A percentile compares a stretch with the other conserved stretches of the same genome.
Evolutionary conservation across 23 tunicate species (phyloP).

Genomic region (Halocynthia roretzi): DNA sequence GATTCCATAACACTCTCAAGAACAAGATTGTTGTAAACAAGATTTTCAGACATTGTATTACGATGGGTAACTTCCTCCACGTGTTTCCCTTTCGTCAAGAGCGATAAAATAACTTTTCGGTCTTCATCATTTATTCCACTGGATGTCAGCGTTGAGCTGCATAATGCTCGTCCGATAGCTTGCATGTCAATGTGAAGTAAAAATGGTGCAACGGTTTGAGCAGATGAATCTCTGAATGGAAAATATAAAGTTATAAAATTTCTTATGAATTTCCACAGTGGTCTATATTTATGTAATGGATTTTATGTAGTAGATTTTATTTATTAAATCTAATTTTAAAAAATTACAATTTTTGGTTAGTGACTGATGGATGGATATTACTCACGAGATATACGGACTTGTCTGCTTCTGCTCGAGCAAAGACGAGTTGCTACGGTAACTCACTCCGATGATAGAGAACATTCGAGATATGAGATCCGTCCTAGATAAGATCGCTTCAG

Average conservation of each 20-base stretch:
- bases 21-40: background rate
- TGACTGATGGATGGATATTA: background rate
- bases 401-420: background rate
- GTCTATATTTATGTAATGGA: background rate
- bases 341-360: too few relatives aligned
- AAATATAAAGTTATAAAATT: too few relatives aligned
- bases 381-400: background rate
- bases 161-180: constrained; percentile 11
- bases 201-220: constrained; percentile 21
- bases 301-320: background rate
- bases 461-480: constrained; percentile 9
- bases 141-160: constrained; percentile 8
- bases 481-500: constrained; percentile 3
- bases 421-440: constrained; percentile 1
- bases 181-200: constrained; percentile 13
- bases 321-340: too few relatives aligned
- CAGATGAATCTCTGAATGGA: constrained; percentile 1
- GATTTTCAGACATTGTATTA: background rate
- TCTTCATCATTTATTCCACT: background rate
- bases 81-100: background rate
- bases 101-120: background rate
- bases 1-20: constrained; percentile 5
- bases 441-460: constrained; percentile 19
- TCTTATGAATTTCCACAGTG: too few relatives aligned
- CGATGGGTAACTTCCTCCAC: background rate